Conservation (phyloP, 2,797 vertebrate species). For the Agapornis canus region DNA sequence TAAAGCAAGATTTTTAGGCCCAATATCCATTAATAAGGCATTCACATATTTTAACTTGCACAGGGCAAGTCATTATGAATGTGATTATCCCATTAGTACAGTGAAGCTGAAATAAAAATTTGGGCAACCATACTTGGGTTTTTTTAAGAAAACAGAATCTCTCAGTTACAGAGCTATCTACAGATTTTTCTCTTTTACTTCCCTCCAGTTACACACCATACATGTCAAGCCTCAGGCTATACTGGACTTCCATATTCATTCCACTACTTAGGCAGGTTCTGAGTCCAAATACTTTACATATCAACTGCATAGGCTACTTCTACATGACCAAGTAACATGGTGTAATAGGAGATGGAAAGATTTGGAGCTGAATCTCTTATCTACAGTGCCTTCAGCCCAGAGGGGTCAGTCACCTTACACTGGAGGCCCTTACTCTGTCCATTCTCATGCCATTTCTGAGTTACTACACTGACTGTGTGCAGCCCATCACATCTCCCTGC, state of each 20-base stretch:
- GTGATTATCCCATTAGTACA: background rate
- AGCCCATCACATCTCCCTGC: background rate
- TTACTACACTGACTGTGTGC: background rate
- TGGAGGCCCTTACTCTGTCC: background rate
- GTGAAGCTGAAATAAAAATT: background rate
- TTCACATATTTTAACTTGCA: background rate
- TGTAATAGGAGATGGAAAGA: background rate
- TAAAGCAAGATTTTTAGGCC: background rate
- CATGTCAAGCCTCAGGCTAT: background rate
- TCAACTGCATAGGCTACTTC: background rate
- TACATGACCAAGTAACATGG: background rate
- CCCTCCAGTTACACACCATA: background rate
- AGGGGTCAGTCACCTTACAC: fast-evolving
- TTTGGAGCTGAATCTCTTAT: background rate
- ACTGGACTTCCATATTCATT: background rate
- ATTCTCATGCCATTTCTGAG: background rate
- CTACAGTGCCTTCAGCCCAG: background rate
- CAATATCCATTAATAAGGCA: background rate
- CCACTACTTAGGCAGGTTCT: background rate
- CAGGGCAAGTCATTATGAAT: background rate
- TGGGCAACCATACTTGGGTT: background rate
- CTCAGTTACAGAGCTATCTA: background rate
- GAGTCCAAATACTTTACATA: background rate
- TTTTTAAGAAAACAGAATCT: background rate
- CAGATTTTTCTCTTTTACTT: background rate